phyloP scores from a whole-genome alignment of 2,888 invertebrate genomes.

The Biston stratarius region DNA sequence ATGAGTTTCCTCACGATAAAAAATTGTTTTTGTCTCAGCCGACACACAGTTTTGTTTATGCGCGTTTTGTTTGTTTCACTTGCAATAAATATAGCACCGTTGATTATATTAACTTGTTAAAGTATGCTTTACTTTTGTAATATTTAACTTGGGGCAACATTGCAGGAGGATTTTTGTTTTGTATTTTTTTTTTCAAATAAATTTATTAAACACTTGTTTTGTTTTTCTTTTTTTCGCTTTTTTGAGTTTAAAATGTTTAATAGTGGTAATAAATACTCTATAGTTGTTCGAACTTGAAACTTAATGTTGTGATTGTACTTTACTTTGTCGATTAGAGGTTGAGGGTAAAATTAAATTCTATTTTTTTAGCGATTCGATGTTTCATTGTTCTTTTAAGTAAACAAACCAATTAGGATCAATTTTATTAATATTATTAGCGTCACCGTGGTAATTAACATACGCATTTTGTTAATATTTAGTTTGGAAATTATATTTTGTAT shows the following conservation, averaged over 20 bases:
- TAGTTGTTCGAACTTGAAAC: slow-evolving; percentile 54
- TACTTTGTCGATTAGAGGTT: slow-evolving; percentile 65
- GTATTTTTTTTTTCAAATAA: slow-evolving; percentile 80
- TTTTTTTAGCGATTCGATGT: slow-evolving; percentile 71
- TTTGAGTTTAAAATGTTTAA: not conserved
- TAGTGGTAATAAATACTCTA: not conserved
- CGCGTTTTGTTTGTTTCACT: slow-evolving; percentile 54
- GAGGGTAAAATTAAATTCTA: slow-evolving; percentile 78
- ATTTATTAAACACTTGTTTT: slow-evolving; percentile 78
- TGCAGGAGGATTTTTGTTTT: slow-evolving; percentile 74
- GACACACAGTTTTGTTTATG: slow-evolving; percentile 31
- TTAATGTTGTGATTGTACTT: slow-evolving; percentile 74
- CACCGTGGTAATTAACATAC: too few relatives aligned
- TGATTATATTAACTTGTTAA: slow-evolving; percentile 68
- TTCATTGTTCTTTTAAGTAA: slow-evolving; percentile 51
- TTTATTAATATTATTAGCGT: too few relatives aligned
- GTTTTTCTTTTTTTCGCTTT: slow-evolving; percentile 43
- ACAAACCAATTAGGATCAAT: too few relatives aligned
- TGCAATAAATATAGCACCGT: slow-evolving; percentile 56
- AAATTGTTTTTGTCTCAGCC: not conserved
- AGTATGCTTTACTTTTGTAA: slow-evolving; percentile 72
- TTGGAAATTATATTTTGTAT: too few relatives aligned
- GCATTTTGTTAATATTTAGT: too few relatives aligned
- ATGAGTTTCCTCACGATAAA: not conserved
- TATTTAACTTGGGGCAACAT: slow-evolving; percentile 71